Percentiles rank a stretch among this genome's conserved stretches.
Evolutionary conservation across 2,797 vertebrate species (phyloP).

Genomic region (Gallinago nigripennis): DNA sequence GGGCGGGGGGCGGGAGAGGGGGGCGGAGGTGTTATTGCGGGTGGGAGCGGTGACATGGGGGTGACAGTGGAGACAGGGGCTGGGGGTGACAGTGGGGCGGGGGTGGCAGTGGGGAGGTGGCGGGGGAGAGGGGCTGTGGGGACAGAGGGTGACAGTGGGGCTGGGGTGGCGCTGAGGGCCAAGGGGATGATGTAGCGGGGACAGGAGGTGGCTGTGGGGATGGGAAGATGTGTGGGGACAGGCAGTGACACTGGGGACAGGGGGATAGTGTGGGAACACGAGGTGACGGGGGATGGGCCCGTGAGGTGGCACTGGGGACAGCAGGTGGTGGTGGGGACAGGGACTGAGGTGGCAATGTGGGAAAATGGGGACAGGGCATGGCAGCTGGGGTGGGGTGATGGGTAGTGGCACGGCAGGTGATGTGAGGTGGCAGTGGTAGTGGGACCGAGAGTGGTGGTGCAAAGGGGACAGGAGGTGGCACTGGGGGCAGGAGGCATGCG

Average conservation of each 20-base stretch:
- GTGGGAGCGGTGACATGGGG: background rate
- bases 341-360: background rate
- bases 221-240: background rate
- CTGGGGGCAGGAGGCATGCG: fast-evolving
- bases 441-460: background rate
- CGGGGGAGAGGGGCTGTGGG: background rate
- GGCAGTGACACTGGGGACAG: background rate
- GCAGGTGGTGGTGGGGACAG: background rate
- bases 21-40: fast-evolving
- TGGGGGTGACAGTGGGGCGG: background rate
- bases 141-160: background rate
- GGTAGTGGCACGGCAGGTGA: background rate
- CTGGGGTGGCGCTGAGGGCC: background rate
- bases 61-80: background rate
- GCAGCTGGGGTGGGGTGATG: background rate
- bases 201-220: background rate
- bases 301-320: background rate
- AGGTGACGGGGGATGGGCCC: background rate
- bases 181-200: no score
- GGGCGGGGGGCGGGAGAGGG: fast-evolving
- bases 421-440: no score
- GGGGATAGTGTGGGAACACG: background rate
- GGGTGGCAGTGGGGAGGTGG: background rate
- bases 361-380: background rate
- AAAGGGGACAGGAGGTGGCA: background rate